Evolutionary conservation across 1,140 invertebrate genomes (phyloP).

Genomic region (Hypsibius dujardini): DNA sequence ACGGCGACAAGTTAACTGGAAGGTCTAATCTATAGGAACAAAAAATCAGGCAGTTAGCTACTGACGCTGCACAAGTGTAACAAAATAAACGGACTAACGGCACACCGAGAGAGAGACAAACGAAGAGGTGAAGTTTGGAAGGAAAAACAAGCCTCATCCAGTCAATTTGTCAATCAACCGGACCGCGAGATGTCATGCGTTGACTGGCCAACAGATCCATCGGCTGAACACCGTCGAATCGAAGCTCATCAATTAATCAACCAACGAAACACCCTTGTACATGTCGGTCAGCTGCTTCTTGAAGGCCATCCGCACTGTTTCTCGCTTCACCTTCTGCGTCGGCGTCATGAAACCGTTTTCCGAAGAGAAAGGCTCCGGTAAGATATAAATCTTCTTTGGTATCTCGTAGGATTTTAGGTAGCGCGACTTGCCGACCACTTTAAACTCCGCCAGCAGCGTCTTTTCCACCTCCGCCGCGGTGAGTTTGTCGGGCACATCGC

Average conservation of each 20-base stretch:
- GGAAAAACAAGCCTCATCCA: no score
- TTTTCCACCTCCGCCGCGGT: neutral
- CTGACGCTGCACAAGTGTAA: no score
- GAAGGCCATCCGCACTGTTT: slow-evolving; percentile 27
- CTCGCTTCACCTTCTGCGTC: slow-evolving; percentile 28
- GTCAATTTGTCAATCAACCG: no score
- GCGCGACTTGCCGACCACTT: slow-evolving; percentile 21
- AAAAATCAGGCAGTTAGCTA: no score
- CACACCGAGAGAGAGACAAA: no score
- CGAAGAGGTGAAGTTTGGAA: no score
- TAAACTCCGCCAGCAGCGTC: slow-evolving; percentile 19
- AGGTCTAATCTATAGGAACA: no score
- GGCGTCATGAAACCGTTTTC: slow-evolving; percentile 28
- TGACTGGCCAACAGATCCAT: no score
- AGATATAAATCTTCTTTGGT: slow-evolving; percentile 26
- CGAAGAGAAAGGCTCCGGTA: slow-evolving; percentile 27
- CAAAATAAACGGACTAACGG: no score
- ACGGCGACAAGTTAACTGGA: no score
- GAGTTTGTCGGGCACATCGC: neutral
- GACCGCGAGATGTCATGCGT: no score
- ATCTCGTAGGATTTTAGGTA: slow-evolving; percentile 23
- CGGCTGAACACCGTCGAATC: no score
- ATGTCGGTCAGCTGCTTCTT: slow-evolving; percentile 23
- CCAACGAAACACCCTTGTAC: slow-evolving; percentile 22
- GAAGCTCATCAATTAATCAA: neutral